phyloP scores from a whole-genome alignment of 1,140 invertebrate genomes.

The Drosophila ercepeae region DNA sequence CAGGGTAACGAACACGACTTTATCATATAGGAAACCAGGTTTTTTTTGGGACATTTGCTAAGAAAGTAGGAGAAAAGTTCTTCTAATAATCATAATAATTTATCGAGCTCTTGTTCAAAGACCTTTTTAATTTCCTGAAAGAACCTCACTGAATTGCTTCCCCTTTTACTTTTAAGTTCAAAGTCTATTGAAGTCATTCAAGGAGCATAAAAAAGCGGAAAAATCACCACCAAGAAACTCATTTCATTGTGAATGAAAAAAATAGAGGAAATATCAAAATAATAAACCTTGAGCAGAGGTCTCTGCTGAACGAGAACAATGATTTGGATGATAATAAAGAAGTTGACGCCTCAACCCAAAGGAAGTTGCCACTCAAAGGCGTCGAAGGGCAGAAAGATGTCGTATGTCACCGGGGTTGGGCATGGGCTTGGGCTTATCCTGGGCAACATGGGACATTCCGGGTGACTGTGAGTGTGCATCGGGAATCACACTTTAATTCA shows the following conservation, averaged over 20 bases:
- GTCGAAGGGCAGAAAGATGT: constrained; percentile 40
- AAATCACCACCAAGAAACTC: constrained; percentile 16
- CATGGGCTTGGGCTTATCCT: constrained; percentile 48
- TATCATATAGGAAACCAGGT: constrained; percentile 1
- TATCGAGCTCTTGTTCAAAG: neutral
- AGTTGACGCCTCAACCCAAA: constrained; percentile 44
- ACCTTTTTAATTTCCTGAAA: neutral
- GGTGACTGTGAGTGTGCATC: constrained; percentile 64
- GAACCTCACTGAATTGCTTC: neutral
- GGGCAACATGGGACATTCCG: constrained; percentile 26
- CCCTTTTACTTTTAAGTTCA: constrained; percentile 12
- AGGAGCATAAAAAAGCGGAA: constrained; percentile 20
- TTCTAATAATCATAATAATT: neutral
- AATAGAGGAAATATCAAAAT: constrained; percentile 69
- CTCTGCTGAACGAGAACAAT: constrained; percentile 26
- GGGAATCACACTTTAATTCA: constrained; percentile 63
- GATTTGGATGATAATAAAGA: constrained; percentile 45
- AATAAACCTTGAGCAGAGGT: constrained; percentile 59
- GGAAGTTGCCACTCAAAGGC: constrained; percentile 66
- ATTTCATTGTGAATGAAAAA: constrained; percentile 38
- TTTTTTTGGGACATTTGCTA: neutral
- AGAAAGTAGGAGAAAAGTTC: neutral
- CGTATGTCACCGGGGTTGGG: constrained; percentile 20
- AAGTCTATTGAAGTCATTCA: constrained; percentile 53
- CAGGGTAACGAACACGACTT: constrained; percentile 22